Conservation (phyloP, 2,888 invertebrate genomes). For the Pammene fasciana region DNA sequence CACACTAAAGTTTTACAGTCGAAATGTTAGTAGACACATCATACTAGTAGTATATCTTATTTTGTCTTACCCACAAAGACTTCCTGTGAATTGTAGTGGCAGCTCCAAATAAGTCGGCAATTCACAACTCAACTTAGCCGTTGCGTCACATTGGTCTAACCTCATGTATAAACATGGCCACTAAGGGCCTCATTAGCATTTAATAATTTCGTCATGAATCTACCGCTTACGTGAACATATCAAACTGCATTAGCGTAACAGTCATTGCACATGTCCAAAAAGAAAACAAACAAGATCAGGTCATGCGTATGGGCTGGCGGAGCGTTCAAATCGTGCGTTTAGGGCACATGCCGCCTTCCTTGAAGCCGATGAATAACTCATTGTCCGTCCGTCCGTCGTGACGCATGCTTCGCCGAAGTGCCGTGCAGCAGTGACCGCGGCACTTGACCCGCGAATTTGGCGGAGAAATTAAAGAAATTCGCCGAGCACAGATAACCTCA, state of each 20-base stretch:
- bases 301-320: constrained; percentile 65
- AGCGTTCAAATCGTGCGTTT: constrained; percentile 76
- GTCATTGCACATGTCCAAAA: constrained; percentile 54
- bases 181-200: constrained; percentile 34
- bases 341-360: constrained; percentile 77
- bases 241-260: constrained; percentile 35
- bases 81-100: not conserved
- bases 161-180: constrained; percentile 16
- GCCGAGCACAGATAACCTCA: no score
- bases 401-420: constrained; percentile 79
- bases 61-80: not conserved
- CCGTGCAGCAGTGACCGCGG: constrained; percentile 74
- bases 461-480: constrained; percentile 41
- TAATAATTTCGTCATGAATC: constrained; percentile 40
- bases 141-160: constrained; percentile 13
- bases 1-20: no score
- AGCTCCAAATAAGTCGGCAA: not conserved
- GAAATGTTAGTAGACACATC: no score
- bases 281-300: constrained; percentile 65
- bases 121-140: not conserved
- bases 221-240: constrained; percentile 38
- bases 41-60: no score
- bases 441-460: constrained; percentile 71
- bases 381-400: constrained; percentile 80
- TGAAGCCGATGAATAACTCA: constrained; percentile 83